Base-by-base conservation (phyloP, 2,888 invertebrate species). In the Drosophila neonasuta region DNA sequence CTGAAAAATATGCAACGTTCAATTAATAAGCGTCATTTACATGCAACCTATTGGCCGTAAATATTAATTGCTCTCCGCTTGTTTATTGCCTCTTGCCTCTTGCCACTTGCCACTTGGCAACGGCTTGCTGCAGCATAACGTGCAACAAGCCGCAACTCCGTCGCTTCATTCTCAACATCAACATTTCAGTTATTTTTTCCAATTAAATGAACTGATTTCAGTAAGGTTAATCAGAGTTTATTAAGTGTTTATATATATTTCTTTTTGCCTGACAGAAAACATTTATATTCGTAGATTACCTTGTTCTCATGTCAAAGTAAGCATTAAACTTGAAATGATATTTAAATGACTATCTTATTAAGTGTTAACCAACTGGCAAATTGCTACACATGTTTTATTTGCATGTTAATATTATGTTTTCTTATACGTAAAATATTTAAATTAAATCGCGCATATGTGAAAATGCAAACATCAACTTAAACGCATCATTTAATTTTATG, bases 21-120 rank as follows among this genome's bases (percentile, higher is more conserved):
- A 79, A 79, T 81, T 71, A 79, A 79, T 67, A 71, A 74, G 77
- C 58, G 24, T 81, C 81, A 71, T 64, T 79, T 70, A 74, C 77
- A 74, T 46, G 17, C 36, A 46, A 56, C 48, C 64, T 30, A 62
- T 74, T 62, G 56, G 42, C 62, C 45, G 52, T 54, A 48, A 42
- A 65, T 57, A 70, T 70, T 74, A 74, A 74, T 74, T 74, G 74
- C 51, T 24, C 11, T 20, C 41, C 15, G 59, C 56, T 46, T 49
- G 56, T 49, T 63, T 34, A 44, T 44, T 64, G 51, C 24, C 24
- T 24, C 50, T 55, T 15, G 66, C 46, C 62, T 48, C 50, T 54
- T 70, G 13, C 13, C 13, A 13, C 13, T 13, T 13, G 44, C 36
- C 36, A 46, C 17, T 39, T 20, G 66, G 50, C 62, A 45, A 36